phyloP scores from a whole-genome alignment of 2,113 vertebrate species.

The Anarrhichthys ocellatus region DNA sequence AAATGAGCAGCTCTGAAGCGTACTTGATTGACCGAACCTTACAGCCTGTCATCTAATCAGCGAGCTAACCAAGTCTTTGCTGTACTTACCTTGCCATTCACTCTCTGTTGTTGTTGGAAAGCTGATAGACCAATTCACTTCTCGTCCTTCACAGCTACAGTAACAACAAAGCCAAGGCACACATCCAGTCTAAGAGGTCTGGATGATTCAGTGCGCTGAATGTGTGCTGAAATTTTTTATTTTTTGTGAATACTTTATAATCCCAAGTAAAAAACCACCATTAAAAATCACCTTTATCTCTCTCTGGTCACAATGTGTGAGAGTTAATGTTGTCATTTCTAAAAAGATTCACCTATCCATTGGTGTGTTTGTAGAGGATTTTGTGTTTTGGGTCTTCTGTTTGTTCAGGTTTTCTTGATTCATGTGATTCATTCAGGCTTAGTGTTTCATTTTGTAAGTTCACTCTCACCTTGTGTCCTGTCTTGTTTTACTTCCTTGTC shows the following conservation, averaged over 20 bases:
- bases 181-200: slow-evolving; percentile 27
- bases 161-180: slow-evolving; percentile 58
- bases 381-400: background rate
- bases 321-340: background rate
- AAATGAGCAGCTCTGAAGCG: slow-evolving; percentile 75
- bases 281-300: background rate
- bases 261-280: background rate
- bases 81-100: slow-evolving; percentile 73
- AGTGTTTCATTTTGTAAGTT: background rate
- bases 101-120: slow-evolving; percentile 72
- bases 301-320: background rate
- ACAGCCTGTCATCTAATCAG: slow-evolving; percentile 77
- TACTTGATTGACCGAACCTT: slow-evolving; percentile 74
- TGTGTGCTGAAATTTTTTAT: background rate
- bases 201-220: slow-evolving; percentile 16
- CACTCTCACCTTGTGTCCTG: background rate
- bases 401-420: background rate
- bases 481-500: background rate
- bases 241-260: slow-evolving; percentile 26
- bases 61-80: slow-evolving; percentile 66
- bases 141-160: slow-evolving; percentile 48
- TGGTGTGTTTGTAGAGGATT: background rate
- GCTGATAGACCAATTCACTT: slow-evolving; percentile 68
- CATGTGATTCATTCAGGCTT: background rate
- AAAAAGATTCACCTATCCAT: background rate